Base-by-base conservation (phyloP, 2,888 invertebrate genomes). In the Drosophila fulvimacula region DNA sequence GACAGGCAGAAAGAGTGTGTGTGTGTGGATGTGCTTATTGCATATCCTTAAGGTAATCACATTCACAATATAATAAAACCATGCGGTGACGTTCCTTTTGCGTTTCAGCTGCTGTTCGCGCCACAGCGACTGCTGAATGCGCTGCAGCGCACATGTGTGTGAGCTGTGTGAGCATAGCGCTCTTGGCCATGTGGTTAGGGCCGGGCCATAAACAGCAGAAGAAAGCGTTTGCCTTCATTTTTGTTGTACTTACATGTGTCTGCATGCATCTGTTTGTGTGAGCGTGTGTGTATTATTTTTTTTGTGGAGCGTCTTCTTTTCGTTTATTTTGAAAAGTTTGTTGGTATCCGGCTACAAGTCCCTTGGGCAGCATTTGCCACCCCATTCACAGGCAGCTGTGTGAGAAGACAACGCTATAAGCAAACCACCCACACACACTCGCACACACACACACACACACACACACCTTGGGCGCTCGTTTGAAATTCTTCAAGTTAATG, bases 341-440 rank as follows among this genome's bases (percentile, higher is more conserved):
- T 86, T 88, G 89, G 91, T 91, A 91, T 91, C 91, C 91, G 89
- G 91, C 91, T 91, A 91, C 83, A 86, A 90, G 91, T 91, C 91
- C 91, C 91, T 81, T 90, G 92, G 91, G 91, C 90, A 88, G 91
- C 92, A 91, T 91, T 91, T 90, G 84, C 91, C 91, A 91, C 91
- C 91, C 91, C 91, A 91, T 91, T 91, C 88, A 77, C 90, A 82
- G 83, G 75, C 83, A 79, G 80, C 70, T 79, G 79, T 79, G 79
- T 71, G 76, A 64, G 76, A 78, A 58, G 62, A 75, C 64, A 74
- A 66, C 71, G 69, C 64, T 59, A 68, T 42, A 46, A 56, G 30
- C 56, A 39, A 59, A 53, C 58, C 61, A 60, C 58, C 72, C 66
- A 60, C 62, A 60, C 49, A 42, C 66, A 56, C 61, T n/a, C n/a